Evolutionary conservation across 2,888 invertebrate genomes (phyloP), one percentile per base, ranked within the genome.

Genomic region (Oxytorus armatus): DNA sequence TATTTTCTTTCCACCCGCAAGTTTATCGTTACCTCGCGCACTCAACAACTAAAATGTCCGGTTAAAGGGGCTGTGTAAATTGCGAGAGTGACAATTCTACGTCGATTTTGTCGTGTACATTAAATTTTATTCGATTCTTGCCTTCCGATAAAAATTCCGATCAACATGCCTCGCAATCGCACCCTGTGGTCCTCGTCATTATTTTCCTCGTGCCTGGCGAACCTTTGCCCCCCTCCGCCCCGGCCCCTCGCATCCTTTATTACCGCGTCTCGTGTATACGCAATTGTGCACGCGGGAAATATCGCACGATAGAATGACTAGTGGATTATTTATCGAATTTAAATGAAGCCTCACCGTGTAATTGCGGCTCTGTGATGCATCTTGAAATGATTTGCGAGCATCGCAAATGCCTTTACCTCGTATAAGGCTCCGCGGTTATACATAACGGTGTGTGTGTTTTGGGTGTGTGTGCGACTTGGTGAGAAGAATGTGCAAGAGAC

Each of bases 341-440:
- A 90, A 91, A 91, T 90, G 90, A 91, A 91, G 89, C 87, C 88
- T 89, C 86, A 88, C 87, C 90, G 89, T 91, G 91, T 91, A 91
- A 91, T 92, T 90, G 91, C 90, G 87, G 88, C 85, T 63, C 85
- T 88, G 90, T 91, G 90, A 90, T 91, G 90, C 89, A 90, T 90
- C 74, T 74, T 88, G 82, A 84, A 79, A 90, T 91, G 92, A 92
- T 92, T 91, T 91, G 91, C 89, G 88, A 88, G 87, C 88, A 84
- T 83, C 7, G 63, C 21, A 11, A 21, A 75, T 84, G 83, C 69
- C 83, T 80, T 83, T 79, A 49, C 74, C 29, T 70, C 79, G n/a
- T 65, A 39, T 75, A 18, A 25, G 49, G n/a, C n/a, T 61, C 65
- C 65, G 47, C 76, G 44, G 51, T 39, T 59, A 25, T 57, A 47